Evolutionary conservation across 2,113 vertebrate genomes (phyloP).

Genomic region (Haliaeetus leucogaster): DNA sequence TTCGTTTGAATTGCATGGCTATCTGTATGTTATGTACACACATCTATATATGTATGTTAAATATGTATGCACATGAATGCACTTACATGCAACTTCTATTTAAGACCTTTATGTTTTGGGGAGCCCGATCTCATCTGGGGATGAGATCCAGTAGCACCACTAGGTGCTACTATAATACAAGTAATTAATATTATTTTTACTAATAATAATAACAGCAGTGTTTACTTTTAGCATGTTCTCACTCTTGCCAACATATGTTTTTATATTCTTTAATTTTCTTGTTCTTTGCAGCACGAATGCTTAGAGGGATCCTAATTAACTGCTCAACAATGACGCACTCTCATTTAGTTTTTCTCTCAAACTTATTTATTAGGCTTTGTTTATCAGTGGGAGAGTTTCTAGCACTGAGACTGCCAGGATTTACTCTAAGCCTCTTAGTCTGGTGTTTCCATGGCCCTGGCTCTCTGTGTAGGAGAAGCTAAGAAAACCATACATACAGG

Average conservation of each 20-base stretch:
- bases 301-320: conserved; percentile 32
- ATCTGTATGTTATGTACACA: background rate
- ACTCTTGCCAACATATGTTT: background rate
- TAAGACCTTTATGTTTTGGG: background rate
- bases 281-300: background rate
- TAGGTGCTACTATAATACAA: conserved; percentile 71
- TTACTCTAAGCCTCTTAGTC: conserved; percentile 58
- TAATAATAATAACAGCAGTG: conserved; percentile 1
- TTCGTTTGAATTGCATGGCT: background rate
- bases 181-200: conserved; percentile 61
- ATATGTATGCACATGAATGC: background rate
- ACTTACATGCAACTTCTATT: background rate
- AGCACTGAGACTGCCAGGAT: conserved; percentile 49
- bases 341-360: conserved; percentile 59
- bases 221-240: background rate
- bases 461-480: background rate
- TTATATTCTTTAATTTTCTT: conserved; percentile 16
- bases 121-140: background rate
- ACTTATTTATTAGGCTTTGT: conserved; percentile 59
- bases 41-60: rapidly evolving
- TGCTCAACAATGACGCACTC: background rate
- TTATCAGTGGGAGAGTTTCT: conserved; percentile 39
- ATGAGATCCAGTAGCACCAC: conserved; percentile 51
- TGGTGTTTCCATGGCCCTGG: conserved; percentile 19
- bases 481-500: background rate